Evolutionary conservation across 1,140 invertebrate genomes (phyloP).

Genomic region (Aphelenchoides fujianensis): DNA sequence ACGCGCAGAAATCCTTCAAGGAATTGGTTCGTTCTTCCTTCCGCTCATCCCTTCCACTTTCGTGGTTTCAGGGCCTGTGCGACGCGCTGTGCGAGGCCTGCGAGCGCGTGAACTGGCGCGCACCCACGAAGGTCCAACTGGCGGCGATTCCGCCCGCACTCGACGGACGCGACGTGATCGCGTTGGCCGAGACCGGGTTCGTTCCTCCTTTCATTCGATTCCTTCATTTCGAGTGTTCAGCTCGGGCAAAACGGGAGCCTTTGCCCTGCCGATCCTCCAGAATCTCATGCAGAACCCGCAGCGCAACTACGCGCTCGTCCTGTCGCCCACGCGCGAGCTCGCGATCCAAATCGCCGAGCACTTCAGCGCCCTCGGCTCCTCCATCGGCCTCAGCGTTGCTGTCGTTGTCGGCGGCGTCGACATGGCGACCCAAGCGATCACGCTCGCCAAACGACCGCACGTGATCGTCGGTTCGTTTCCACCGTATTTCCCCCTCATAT

Average conservation of each 20-base stretch:
- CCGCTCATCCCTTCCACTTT: no score
- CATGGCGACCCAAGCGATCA: slow-evolving; percentile 85
- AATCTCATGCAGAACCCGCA: slow-evolving; percentile 51
- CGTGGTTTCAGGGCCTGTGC: slow-evolving; percentile 76
- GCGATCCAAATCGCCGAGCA: slow-evolving; percentile 61
- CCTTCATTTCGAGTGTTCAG: slow-evolving; percentile 3
- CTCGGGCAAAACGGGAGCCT: slow-evolving; percentile 58
- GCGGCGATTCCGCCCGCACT: slow-evolving; percentile 53
- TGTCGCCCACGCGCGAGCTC: slow-evolving; percentile 59
- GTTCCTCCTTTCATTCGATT: slow-evolving; percentile 1
- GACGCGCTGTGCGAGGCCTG: slow-evolving; percentile 87
- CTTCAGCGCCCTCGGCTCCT: slow-evolving; percentile 55
- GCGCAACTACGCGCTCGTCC: slow-evolving; percentile 49
- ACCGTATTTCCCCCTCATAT: no score
- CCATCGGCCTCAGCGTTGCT: slow-evolving; percentile 61
- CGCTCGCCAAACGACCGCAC: slow-evolving; percentile 73
- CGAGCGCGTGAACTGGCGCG: slow-evolving; percentile 84
- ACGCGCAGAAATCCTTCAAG: slow-evolving; percentile 42
- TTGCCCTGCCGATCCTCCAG: slow-evolving; percentile 60
- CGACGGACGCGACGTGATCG: slow-evolving; percentile 52
- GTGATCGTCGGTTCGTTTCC: slow-evolving; percentile 79
- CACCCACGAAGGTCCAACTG: slow-evolving; percentile 63
- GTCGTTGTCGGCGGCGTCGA: slow-evolving; percentile 97
- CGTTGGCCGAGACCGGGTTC: slow-evolving; percentile 65
- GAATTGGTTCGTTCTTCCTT: slow-evolving; percentile 44